phyloP scores from a whole-genome alignment of 2,797 vertebrate species.

The Coregonus suidteri region DNA sequence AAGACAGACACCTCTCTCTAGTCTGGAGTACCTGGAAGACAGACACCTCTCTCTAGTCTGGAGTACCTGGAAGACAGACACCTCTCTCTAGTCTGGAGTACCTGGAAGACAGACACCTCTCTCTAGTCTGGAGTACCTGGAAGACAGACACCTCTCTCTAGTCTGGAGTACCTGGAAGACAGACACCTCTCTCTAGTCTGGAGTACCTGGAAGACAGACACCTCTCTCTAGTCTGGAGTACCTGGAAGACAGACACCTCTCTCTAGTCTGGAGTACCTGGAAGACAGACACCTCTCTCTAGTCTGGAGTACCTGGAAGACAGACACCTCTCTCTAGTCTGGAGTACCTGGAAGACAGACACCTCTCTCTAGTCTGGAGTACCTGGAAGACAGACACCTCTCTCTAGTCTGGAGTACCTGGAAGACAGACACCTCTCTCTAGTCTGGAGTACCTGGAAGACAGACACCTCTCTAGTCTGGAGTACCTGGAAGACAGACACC shows the following conservation, averaged over 20 bases:
- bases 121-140: constrained; percentile 78
- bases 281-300: no score
- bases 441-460: constrained; percentile 80
- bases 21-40: constrained; percentile 79
- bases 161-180: constrained; percentile 79
- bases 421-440: background rate
- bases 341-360: no score
- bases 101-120: constrained; percentile 68
- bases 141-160: background rate
- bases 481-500: no score
- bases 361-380: no score
- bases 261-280: no score
- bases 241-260: no score
- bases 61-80: constrained; percentile 80
- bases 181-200: background rate
- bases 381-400: no score
- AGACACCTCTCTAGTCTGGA: no score
- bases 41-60: background rate
- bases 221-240: background rate
- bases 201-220: constrained; percentile 79
- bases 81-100: constrained; percentile 69
- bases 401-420: constrained; percentile 79
- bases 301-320: no score
- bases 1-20: background rate
- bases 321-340: no score